These are phyloP conservation scores for Mareca penelope DNA, from an alignment of 2,797 vertebrate species.

Conservation along the genomic window DNA sequence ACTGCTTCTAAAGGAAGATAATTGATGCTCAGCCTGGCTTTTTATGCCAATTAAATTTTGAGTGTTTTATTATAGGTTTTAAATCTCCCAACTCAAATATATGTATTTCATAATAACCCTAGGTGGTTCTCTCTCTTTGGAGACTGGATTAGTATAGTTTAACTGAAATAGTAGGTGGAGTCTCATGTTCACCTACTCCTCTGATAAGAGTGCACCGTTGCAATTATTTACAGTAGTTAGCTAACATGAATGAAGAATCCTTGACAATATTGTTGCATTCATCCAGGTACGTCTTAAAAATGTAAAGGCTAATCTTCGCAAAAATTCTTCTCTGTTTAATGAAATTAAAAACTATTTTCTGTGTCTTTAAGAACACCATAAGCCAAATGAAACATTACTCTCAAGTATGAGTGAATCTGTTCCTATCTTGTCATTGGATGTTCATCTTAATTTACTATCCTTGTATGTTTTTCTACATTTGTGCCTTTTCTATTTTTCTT, in stretches of 20 bases:
- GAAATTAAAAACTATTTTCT: not conserved
- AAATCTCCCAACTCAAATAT: not conserved
- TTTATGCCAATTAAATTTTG: not conserved
- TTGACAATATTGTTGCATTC: not conserved
- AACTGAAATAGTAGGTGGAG: not conserved
- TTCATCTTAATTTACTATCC: not conserved
- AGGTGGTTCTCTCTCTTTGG: not conserved
- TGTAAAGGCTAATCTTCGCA: not conserved
- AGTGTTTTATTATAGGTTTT: not conserved
- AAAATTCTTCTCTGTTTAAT: not conserved
- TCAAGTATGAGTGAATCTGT: not conserved
- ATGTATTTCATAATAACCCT: not conserved
- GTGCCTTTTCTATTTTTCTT: not conserved
- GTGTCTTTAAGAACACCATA: not conserved
- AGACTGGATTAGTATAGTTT: not conserved
- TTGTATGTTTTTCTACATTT: not conserved
- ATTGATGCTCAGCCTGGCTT: not conserved
- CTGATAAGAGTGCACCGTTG: not conserved
- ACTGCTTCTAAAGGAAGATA: not conserved
- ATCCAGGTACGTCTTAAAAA: not conserved
- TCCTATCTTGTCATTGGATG: not conserved
- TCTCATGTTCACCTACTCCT: not conserved
- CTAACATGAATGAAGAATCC: not conserved
- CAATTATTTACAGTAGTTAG: not conserved
- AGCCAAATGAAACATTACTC: not conserved